Conservation (phyloP, 2,113 vertebrate species). For the Macaca mulatta region DNA sequence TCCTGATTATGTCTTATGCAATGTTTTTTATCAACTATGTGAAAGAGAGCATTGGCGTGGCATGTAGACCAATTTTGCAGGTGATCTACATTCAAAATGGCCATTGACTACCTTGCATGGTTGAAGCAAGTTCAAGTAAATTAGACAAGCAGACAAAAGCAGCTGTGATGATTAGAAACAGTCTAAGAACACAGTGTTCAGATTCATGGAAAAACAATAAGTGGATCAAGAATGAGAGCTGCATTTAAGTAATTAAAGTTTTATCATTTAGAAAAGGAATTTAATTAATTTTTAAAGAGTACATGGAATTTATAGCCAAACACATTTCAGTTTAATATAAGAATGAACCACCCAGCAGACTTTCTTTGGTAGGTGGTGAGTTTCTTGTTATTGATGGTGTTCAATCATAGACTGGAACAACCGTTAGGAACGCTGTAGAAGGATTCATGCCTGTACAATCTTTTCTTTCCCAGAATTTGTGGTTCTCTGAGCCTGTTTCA, state of each 20-base stretch:
- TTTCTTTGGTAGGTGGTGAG: background rate
- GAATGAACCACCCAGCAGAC: background rate
- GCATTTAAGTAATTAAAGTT: background rate
- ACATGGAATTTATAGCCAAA: background rate
- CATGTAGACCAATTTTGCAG: background rate
- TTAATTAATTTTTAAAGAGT: background rate
- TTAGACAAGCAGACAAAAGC: background rate
- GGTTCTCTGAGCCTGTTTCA: background rate
- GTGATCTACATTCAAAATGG: background rate
- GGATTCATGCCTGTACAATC: background rate
- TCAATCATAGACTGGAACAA: background rate
- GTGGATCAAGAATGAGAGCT: background rate
- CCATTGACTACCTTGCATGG: background rate
- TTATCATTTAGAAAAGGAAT: background rate
- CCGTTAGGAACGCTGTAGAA: background rate
- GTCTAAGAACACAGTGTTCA: background rate
- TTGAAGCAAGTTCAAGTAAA: background rate
- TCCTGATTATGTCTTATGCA: background rate
- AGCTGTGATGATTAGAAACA: background rate
- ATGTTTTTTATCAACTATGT: background rate
- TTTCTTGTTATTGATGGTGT: background rate
- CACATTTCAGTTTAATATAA: background rate
- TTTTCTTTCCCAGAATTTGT: background rate
- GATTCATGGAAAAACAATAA: background rate
- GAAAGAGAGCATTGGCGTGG: background rate